phyloP scores from a whole-genome alignment of 2,113 vertebrate species.

The Ia io region DNA sequence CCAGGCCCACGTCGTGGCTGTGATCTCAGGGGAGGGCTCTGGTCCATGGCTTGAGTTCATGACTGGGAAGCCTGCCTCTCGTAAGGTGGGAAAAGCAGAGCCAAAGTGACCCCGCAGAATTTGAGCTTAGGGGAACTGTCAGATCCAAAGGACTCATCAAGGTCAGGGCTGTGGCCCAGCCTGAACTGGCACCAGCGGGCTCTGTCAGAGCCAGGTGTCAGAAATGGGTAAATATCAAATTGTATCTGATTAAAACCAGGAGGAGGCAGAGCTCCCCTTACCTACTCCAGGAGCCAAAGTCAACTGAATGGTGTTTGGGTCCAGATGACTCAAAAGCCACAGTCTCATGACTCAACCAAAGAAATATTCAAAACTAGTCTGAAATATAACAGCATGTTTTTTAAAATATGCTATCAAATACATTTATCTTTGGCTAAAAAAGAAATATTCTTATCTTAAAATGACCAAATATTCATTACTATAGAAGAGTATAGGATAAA shows the following conservation, averaged over 20 bases:
- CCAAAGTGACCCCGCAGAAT: constrained; percentile 12
- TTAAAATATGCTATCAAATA: constrained; percentile 33
- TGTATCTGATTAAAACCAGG: constrained; percentile 68
- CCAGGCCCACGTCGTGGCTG: background rate
- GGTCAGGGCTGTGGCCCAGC: background rate
- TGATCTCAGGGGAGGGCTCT: constrained; percentile 64
- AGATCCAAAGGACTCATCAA: constrained; percentile 4
- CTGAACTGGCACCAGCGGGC: constrained; percentile 28
- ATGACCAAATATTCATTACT: background rate
- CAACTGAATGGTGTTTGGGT: constrained; percentile 50
- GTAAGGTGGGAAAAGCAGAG: background rate
- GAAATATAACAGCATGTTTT: constrained; percentile 26
- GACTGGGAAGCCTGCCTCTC: constrained; percentile 23
- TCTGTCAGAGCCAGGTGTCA: constrained; percentile 68
- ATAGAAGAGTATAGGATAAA: background rate
- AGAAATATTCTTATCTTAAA: constrained; percentile 34
- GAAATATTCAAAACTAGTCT: constrained; percentile 58
- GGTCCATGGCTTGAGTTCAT: background rate
- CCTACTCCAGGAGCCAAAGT: constrained; percentile 59
- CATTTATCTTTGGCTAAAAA: constrained; percentile 61
- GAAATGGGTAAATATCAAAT: constrained; percentile 68
- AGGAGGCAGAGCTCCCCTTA: constrained; percentile 48
- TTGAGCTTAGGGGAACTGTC: background rate
- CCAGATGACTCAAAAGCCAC: constrained; percentile 61
- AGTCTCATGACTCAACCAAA: constrained; percentile 63